A percentile compares a stretch with the other conserved stretches of the same genome.
Evolutionary conservation across 2,888 invertebrate species (phyloP).

Genomic region (Euclidia mi): DNA sequence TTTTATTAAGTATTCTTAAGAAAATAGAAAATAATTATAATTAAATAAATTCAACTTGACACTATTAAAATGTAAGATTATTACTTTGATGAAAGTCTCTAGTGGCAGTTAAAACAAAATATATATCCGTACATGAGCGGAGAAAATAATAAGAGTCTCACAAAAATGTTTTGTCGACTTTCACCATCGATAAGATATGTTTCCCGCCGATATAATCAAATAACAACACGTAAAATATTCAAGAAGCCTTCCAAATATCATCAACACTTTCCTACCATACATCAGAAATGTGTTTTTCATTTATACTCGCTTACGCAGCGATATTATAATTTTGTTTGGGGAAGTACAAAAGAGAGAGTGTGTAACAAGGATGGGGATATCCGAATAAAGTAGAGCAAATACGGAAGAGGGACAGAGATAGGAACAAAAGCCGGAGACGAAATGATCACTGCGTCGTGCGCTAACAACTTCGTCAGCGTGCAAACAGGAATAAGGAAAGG

Average conservation of each 20-base stretch:
- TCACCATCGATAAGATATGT: not conserved
- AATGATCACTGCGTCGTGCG: conserved; percentile 58
- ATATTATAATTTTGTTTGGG: conserved; percentile 30
- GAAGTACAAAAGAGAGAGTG: conserved; percentile 25
- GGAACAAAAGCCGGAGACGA: conserved; percentile 48
- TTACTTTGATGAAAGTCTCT: no score
- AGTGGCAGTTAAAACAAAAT: no score
- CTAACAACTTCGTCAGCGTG: conserved; percentile 61
- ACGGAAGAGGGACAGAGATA: conserved; percentile 23
- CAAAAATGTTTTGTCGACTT: not conserved
- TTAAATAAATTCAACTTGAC: no score
- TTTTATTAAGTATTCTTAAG: no score
- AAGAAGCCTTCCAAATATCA: not conserved
- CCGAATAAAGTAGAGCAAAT: conserved; percentile 13
- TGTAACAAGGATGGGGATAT: conserved; percentile 24
- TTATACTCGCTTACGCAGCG: conserved; percentile 17
- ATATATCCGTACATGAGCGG: no score
- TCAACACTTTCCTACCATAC: conserved; percentile 1
- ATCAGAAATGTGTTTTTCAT: conserved; percentile 18
- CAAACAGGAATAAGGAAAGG: conserved; percentile 46
- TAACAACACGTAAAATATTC: conserved; percentile 17
- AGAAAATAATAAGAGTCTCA: no score
- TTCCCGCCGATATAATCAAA: conserved; percentile 10
- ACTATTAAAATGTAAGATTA: no score
- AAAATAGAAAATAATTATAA: no score